Evolutionary conservation across 2,888 invertebrate species (phyloP).

Genomic region (Amphipyra tragopoginis): DNA sequence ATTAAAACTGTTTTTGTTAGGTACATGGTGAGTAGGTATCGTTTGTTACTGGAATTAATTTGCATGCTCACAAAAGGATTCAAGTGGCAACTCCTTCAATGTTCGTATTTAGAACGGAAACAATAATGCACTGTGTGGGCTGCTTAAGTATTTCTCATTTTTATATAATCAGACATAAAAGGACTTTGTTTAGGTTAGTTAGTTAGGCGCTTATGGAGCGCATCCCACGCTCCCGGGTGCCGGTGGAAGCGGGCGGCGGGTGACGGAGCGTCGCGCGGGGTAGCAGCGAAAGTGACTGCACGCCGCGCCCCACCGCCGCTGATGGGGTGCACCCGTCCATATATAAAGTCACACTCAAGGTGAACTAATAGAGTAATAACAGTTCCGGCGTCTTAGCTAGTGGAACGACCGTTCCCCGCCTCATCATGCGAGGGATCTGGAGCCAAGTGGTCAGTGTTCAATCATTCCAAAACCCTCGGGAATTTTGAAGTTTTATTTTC

Average conservation of each 20-base stretch:
- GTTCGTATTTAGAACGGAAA: not conserved
- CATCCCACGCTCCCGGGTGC: slow-evolving; percentile 65
- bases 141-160: not conserved
- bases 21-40: not conserved
- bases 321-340: slow-evolving; percentile 77
- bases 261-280: slow-evolving; percentile 56
- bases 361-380: slow-evolving; percentile 80
- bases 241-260: slow-evolving; percentile 19
- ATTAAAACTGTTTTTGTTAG: not conserved
- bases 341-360: slow-evolving; percentile 78
- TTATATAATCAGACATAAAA: not conserved
- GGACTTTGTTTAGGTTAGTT: slow-evolving; percentile 2
- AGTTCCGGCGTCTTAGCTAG: slow-evolving; percentile 81
- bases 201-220: slow-evolving; percentile 6
- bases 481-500: slow-evolving; percentile 11
- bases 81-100: not conserved
- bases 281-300: slow-evolving; percentile 77
- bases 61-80: not conserved
- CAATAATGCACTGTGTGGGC: not conserved
- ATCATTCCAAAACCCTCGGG: slow-evolving; percentile 42
- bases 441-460: slow-evolving; percentile 90
- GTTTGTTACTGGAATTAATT: not conserved
- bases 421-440: slow-evolving; percentile 91
- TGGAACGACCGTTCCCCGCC: slow-evolving; percentile 82
- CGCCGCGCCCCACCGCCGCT: slow-evolving; percentile 70